Percentiles rank a stretch among this genome's conserved stretches.
phyloP scores from a whole-genome alignment of 2,797 vertebrate species.

The Chrysocyon brachyurus region DNA sequence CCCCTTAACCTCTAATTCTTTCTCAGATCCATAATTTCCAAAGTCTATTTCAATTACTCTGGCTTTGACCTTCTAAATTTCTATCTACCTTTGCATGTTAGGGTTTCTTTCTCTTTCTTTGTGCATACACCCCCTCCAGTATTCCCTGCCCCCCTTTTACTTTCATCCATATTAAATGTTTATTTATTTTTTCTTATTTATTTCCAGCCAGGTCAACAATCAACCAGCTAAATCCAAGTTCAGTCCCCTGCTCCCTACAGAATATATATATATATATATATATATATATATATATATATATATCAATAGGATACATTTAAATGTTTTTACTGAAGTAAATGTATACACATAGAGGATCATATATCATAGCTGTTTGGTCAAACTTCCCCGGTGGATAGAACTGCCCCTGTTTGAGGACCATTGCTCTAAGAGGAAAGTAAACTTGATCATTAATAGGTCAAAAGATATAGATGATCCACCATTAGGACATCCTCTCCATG shows the following conservation, averaged over 20 bases:
- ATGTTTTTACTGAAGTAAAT: not conserved
- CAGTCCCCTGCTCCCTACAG: not conserved
- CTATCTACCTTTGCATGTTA: conserved; percentile 1
- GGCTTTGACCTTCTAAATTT: conserved; percentile 27
- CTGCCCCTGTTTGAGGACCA: no score
- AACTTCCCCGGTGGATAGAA: not conserved
- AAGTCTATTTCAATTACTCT: conserved; percentile 31
- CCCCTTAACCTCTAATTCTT: conserved; percentile 41
- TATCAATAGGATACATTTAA: not conserved
- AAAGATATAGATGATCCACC: not conserved
- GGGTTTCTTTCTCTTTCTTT: not conserved
- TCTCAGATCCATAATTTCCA: conserved; percentile 25
- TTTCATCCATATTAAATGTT: not conserved
- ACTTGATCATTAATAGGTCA: not conserved
- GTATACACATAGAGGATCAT: not conserved
- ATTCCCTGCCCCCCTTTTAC: not conserved
- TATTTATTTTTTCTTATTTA: not conserved
- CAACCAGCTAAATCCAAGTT: not conserved
- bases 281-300: not conserved
- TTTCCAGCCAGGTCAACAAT: not conserved
- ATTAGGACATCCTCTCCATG: not conserved
- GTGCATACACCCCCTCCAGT: accelerated
- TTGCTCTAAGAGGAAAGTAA: not conserved
- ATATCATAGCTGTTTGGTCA: not conserved
- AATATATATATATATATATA: not conserved